Conservation (phyloP, 2,888 invertebrate species). For the Chaetoderma sp. region DNA sequence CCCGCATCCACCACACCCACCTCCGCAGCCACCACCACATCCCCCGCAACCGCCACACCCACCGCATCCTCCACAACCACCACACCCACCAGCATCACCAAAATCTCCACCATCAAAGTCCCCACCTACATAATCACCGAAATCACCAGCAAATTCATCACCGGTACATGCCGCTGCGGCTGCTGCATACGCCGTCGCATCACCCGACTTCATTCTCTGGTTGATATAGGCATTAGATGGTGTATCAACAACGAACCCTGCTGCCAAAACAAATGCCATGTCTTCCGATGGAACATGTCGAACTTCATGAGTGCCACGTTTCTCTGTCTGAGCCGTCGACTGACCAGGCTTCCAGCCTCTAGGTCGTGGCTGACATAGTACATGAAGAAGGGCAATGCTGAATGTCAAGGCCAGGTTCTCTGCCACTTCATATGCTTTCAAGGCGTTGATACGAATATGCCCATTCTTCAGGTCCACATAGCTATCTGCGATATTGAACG, state of each 20-base stretch:
- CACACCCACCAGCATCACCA: slow-evolving; percentile 22
- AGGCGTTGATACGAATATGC: slow-evolving; percentile 47
- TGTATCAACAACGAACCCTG: slow-evolving; percentile 68
- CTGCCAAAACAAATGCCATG: slow-evolving; percentile 68
- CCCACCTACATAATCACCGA: slow-evolving; percentile 41
- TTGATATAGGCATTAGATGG: slow-evolving; percentile 64
- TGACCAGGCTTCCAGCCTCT: slow-evolving; percentile 48
- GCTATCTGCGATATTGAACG: slow-evolving; percentile 44
- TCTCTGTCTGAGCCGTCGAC: slow-evolving; percentile 10
- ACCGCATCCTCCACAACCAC: slow-evolving; percentile 44
- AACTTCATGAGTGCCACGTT: slow-evolving; percentile 40
- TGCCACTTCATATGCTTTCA: slow-evolving; percentile 60
- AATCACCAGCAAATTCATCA: slow-evolving; percentile 29
- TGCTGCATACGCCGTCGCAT: slow-evolving; percentile 42
- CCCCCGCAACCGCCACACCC: slow-evolving; percentile 36
- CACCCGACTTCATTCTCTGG: slow-evolving; percentile 49
- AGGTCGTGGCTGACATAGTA: slow-evolving; percentile 71
- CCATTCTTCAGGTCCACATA: slow-evolving; percentile 57
- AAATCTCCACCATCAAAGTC: slow-evolving; percentile 27
- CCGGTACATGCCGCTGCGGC: slow-evolving; percentile 1
- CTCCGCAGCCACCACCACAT: slow-evolving; percentile 42
- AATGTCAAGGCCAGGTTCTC: slow-evolving; percentile 71
- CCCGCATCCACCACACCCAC: slow-evolving; percentile 40
- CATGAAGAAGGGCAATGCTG: slow-evolving; percentile 70
- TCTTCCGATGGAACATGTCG: slow-evolving; percentile 54